Percentiles rank a stretch among this genome's conserved stretches.
phyloP scores from a whole-genome alignment of 2,113 vertebrate genomes.

The Phodopus roborovskii region DNA sequence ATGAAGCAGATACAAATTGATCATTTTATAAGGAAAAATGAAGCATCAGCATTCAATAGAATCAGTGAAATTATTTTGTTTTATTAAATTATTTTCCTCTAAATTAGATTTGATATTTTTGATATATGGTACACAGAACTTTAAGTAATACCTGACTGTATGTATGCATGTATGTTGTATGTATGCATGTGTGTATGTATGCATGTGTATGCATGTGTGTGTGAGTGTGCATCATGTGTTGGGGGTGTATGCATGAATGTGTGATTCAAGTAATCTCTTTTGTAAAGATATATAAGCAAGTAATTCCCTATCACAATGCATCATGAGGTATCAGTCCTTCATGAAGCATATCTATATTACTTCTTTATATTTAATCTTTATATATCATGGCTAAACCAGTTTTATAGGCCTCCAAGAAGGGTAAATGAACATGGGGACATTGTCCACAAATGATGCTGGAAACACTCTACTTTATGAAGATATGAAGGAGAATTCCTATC shows the following conservation, averaged over 20 bases:
- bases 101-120: neutral
- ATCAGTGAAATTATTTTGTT: neutral
- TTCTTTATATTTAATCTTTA: neutral
- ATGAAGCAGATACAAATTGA: neutral
- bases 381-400: neutral
- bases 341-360: neutral
- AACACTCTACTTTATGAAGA: neutral
- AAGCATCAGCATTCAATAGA: neutral
- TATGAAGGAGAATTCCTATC: neutral
- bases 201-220: neutral
- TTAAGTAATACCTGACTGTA: neutral
- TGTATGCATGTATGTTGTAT: neutral
- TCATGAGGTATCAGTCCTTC: neutral
- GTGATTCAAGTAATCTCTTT: neutral
- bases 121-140: accelerated
- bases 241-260: neutral
- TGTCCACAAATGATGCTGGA: neutral
- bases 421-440: neutral
- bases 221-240: neutral
- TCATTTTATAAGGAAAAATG: neutral
- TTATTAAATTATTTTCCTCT: neutral
- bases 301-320: neutral
- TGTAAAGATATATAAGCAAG: neutral
- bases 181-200: neutral
- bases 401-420: neutral